Base-by-base conservation (phyloP, 2,888 invertebrate species). In the Lasioglossum pauxillum region DNA sequence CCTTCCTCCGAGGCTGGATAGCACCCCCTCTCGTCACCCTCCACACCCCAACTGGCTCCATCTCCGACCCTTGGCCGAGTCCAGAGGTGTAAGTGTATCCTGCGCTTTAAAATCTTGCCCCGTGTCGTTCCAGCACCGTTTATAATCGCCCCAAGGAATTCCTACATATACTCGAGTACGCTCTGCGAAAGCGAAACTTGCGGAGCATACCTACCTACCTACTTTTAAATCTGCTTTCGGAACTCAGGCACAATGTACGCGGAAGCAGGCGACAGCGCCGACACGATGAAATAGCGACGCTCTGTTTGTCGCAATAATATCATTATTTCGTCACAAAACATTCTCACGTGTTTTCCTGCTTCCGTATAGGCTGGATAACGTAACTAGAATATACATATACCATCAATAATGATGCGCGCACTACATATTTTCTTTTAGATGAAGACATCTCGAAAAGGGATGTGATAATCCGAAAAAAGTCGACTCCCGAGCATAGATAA, bases 61-160 rank as follows among this genome's bases (percentile, higher is more conserved):
- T 78, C 83, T 53, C 82, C 82, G 27, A 82, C 76, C 64, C 78
- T 75, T 49, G 76, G 57, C 46, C 83, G 69, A 35, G 85, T 88
- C 85, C 88, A 82, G 84, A 85, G 86, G 85, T 85, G 84, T 85
- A 87, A 90, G 88, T 90, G 88, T 90, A 90, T 91, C 80, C 86
- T 82, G 82, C 85, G 82, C 87, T 90, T 87, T 84, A 86, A 87
- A 89, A 89, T 85, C 85, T 85, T 73, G 77, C 67, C 41, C 78
- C 53, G 41, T 57, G 80, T 75, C 82, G 76, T 64, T 78, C 78
- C 69, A 78, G 78, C 81, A 75, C 76, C 75, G 82, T 80, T 78
- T 85, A 86, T 89, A 90, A 90, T 90, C 91, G 82, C 86, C 74
- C 80, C 38, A 27, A 57, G 84, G 80, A 74, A 84, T 86, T 83